Conservation (phyloP, 2,113 vertebrate species). For the Macheiramphus alcinus region DNA sequence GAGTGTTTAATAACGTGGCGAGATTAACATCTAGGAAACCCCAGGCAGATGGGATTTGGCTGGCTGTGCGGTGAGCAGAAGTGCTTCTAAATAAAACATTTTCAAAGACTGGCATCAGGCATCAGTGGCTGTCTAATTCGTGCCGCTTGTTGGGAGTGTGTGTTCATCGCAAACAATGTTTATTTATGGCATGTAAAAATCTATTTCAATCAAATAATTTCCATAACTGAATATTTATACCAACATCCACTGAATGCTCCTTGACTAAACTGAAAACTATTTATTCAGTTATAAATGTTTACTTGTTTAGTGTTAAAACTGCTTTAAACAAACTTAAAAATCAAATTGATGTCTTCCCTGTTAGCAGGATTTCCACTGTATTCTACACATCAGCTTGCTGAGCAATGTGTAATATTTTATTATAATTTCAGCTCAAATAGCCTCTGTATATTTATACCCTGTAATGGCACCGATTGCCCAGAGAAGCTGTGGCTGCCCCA, state of each 20-base stretch:
- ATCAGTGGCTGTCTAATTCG: slow-evolving; percentile 28
- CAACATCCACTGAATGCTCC: slow-evolving; percentile 62
- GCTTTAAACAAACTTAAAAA: slow-evolving; percentile 67
- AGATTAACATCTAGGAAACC: background rate
- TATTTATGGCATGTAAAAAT: slow-evolving; percentile 72
- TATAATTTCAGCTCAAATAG: background rate
- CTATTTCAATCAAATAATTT: slow-evolving; percentile 73
- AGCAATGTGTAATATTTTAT: background rate
- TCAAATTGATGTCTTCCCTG: background rate
- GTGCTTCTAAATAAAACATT: slow-evolving; percentile 52
- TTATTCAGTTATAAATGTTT: slow-evolving; percentile 74
- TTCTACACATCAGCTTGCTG: background rate
- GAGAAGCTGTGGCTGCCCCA: background rate
- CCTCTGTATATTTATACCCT: background rate
- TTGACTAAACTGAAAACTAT: slow-evolving; percentile 61
- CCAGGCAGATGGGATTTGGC: background rate
- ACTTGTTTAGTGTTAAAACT: slow-evolving; percentile 62
- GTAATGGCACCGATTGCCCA: background rate
- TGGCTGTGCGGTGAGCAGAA: background rate
- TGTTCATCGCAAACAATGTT: slow-evolving; percentile 63
- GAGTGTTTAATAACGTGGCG: rapidly evolving
- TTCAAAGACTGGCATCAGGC: slow-evolving; percentile 46
- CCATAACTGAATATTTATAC: slow-evolving; percentile 78
- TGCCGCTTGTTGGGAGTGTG: slow-evolving; percentile 23
- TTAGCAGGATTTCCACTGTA: background rate